Evolutionary conservation across 2,113 vertebrate genomes (phyloP), one percentile per base, ranked within the genome.

Genomic region (Martes martes): DNA sequence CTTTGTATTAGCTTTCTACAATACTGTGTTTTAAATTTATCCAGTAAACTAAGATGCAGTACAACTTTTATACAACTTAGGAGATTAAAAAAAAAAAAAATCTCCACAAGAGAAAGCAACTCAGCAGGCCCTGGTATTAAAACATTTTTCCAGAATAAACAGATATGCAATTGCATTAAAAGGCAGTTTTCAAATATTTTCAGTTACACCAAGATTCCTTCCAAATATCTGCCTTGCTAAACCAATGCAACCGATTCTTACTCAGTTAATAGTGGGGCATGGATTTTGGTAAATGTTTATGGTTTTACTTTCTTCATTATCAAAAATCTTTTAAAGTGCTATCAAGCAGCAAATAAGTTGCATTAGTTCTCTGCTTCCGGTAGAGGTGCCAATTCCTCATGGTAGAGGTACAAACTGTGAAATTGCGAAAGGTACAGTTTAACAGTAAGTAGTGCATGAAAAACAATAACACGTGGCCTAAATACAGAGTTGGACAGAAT

Each of bases 1-100:
- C 26, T 94, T 33, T 74, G 94, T 95, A 93, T 90, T 89, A 97
- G 65, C 97, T 87, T 91, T 95, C 97, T 97, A 97, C 97, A 98
- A 96, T 97, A 89, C 67, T 92, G 90, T 98, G 90, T 95, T 96
- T 98, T 92, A 97, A 97, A 86, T 95, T 91, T 97, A 97, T 87
- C 96, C 96, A 96, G 89, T 96, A 96, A 98, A 96, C 97, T 97
- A 94, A 98, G 94, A 98, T 93, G 97, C 97, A 85, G 15, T n/a
- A 96, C 95, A 97, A 96, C 80, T 97, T 97, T 97, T 95, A 95
- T 95, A 98, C 95, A 97, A 96, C 10, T 97, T 80, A 94, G 91
- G 95, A 97, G 95, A 97, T 96, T 39, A 42, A 42, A 36, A 42
- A 80, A 74, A 96, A 85, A 80, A 94, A 97, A 97, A 95, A 94